These are phyloP conservation scores for Leptopilina clavipes DNA, from an alignment of 1,140 invertebrate genomes.

Conservation along the genomic window DNA sequence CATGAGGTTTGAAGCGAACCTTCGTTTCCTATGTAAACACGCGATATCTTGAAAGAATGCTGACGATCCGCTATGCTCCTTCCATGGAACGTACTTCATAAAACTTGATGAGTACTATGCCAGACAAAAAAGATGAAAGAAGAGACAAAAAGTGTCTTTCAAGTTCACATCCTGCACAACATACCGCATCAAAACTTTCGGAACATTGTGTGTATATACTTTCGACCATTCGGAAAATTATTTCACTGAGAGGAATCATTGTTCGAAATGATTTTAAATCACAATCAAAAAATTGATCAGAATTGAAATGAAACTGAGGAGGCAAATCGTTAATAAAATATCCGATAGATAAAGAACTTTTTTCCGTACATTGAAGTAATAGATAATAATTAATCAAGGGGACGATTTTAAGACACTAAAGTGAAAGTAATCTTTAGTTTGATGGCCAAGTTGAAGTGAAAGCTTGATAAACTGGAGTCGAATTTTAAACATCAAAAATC, in stretches of 20 bases:
- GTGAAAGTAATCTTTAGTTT: slow-evolving; percentile 22
- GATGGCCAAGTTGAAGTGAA: background rate
- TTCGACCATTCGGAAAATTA: no score
- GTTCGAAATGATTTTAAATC: no score
- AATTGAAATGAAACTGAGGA: no score
- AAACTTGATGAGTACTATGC: no score
- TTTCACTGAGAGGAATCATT: no score
- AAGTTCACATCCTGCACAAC: no score
- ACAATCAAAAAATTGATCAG: no score
- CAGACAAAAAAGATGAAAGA: no score
- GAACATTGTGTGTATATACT: no score
- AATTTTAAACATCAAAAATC: background rate
- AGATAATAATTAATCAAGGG: background rate
- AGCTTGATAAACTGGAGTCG: background rate
- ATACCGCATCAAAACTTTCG: no score
- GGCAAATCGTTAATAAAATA: no score
- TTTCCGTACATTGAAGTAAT: background rate
- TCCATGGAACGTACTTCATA: background rate
- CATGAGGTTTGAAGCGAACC: slow-evolving; percentile 21
- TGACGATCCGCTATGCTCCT: slow-evolving; percentile 9
- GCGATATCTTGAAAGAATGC: slow-evolving; percentile 13
- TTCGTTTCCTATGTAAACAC: slow-evolving; percentile 31
- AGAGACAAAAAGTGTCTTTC: no score
- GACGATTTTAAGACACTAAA: background rate
- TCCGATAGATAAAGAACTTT: background rate